Conservation (phyloP, 2,113 vertebrate genomes). For the Myanophis thanlyinensis region DNA sequence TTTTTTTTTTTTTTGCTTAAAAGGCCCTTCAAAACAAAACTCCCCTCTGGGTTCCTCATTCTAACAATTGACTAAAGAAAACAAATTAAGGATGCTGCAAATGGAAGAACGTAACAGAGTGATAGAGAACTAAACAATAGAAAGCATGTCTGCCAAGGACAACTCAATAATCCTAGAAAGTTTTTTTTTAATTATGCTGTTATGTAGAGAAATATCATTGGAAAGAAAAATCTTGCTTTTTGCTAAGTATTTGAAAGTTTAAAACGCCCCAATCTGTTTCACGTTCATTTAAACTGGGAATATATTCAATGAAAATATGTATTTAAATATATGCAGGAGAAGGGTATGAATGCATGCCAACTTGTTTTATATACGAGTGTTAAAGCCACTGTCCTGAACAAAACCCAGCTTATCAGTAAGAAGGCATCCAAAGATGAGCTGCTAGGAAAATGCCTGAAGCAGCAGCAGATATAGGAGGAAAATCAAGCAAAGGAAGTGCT, state of each 20-base stretch:
- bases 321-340: not conserved
- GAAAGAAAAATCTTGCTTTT: not conserved
- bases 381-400: not conserved
- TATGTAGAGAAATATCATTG: not conserved
- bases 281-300: not conserved
- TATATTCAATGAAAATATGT: not conserved
- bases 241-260: not conserved
- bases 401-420: not conserved
- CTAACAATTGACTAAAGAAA: not conserved
- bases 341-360: not conserved
- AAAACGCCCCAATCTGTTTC: not conserved
- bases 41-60: not conserved
- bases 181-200: too few relatives aligned
- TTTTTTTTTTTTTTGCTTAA: not conserved
- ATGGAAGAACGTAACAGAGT: not conserved
- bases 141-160: not conserved
- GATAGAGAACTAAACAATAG: not conserved
- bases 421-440: not conserved
- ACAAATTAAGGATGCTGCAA: not conserved
- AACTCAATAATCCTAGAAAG: not conserved
- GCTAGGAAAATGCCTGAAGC: not conserved
- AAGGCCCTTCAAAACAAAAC: not conserved
- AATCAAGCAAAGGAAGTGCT: not conserved
- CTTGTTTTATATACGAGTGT: not conserved
- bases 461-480: not conserved